Evolutionary conservation across 2,888 invertebrate species (phyloP), one percentile per base, ranked within the genome.

Genomic region (Mythimna albipuncta): DNA sequence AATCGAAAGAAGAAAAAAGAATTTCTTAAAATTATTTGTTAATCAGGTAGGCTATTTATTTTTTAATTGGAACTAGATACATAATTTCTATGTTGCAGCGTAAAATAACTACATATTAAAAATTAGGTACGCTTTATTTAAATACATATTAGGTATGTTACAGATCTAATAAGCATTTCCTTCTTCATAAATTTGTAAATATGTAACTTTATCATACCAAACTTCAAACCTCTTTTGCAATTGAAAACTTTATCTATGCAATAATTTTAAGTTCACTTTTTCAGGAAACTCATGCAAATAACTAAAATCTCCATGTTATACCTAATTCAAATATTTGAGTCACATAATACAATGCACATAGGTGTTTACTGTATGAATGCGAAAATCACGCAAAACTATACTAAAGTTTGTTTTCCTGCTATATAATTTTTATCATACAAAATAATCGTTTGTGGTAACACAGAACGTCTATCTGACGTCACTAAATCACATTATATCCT

Each of bases 401-500:
- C 13, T 26, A 5, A 13, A 47, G n/a, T 21, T 11, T 11, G 50
- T 73, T 78, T 75, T 79, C 73, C 79, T 54, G 35, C 26, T 62
- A 35, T 38, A 35, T 62, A n/a, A 65, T 74, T 77, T 79, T 80
- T 57, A 41, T 47, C 50, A 57, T 80, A 66, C 61, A 63, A 80
- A 79, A 74, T 79, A 52, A 44, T 52, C 26, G 63, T 55, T 64
- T 71, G 77, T 52, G 81, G 75, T 75, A 67, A 52, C 7, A n/a
- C n/a, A 50, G 26, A 57, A 19, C 41, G 50, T 61, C n/a, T 35
- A 11, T 50, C 19, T 38, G 77, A 80, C 81, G 81, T 81, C 73
- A 81, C 77, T 71, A 67, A 66, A 64, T 70, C 66, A 70, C 71
- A 66, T 77, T 75, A 76, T 74, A 76, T 82, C 71, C 71, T 72